Evolutionary conservation across 2,797 vertebrate species (phyloP).

Genomic region (Cottoperca gobio): DNA sequence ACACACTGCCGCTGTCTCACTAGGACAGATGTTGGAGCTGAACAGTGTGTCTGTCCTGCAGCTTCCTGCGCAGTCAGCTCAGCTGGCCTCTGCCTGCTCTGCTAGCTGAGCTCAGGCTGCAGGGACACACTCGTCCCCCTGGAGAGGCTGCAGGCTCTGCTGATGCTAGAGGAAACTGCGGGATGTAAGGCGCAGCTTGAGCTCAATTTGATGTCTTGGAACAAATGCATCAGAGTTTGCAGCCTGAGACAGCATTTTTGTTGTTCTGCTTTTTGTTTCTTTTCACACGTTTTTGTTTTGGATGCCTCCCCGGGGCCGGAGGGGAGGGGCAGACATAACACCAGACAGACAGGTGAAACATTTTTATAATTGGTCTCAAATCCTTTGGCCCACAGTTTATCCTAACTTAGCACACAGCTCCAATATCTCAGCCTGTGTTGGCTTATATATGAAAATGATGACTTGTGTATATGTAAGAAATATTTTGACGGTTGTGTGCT

Average conservation of each 20-base stretch:
- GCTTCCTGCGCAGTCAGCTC: conserved; percentile 54
- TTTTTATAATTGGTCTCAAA: conserved; percentile 1
- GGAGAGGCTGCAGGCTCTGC: conserved; percentile 69
- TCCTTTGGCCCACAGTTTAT: conserved; percentile 3
- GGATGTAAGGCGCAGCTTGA: conserved; percentile 62
- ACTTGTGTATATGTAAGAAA: conserved; percentile 1
- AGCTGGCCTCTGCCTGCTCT: conserved; percentile 60
- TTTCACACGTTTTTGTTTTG: conserved; percentile 27
- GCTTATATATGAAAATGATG: not conserved
- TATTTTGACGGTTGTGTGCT: not conserved
- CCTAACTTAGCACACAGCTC: conserved; percentile 9
- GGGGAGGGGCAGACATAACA: not conserved
- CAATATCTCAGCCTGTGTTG: not conserved
- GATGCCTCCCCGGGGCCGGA: not conserved
- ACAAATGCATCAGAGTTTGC: conserved; percentile 45
- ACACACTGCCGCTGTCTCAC: conserved; percentile 25
- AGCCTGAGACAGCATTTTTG: conserved; percentile 62
- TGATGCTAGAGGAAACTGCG: conserved; percentile 68
- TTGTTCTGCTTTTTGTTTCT: conserved; percentile 45
- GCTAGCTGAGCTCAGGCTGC: conserved; percentile 65
- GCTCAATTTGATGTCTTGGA: conserved; percentile 62
- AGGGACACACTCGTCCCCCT: conserved; percentile 46
- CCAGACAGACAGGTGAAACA: conserved; percentile 21
- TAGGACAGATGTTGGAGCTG: conserved; percentile 54
- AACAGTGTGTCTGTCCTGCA: conserved; percentile 47